phyloP scores from a whole-genome alignment of 2,113 vertebrate species.

The Aegypius monachus region DNA sequence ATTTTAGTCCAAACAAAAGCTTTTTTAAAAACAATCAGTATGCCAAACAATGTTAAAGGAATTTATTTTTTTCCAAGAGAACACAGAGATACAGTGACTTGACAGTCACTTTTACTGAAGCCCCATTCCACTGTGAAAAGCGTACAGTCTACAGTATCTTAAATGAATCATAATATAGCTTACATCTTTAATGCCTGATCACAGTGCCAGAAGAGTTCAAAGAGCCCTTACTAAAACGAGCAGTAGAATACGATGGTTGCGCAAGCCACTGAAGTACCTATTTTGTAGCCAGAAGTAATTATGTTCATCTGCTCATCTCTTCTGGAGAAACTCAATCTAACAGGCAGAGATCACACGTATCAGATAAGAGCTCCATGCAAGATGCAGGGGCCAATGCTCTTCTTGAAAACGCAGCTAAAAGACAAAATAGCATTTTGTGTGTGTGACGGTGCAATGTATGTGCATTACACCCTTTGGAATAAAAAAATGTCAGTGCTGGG shows the following conservation, averaged over 20 bases:
- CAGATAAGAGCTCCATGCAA: not conserved
- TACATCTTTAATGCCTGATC: slow-evolving; percentile 24
- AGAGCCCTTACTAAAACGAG: not conserved
- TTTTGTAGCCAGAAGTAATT: slow-evolving; percentile 50
- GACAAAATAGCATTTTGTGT: not conserved
- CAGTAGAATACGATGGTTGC: not conserved
- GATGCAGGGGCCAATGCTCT: not conserved
- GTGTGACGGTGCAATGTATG: rapidly evolving
- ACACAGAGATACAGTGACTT: not conserved
- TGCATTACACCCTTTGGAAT: not conserved
- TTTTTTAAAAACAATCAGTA: not conserved
- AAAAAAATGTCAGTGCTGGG: not conserved
- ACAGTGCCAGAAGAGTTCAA: not conserved
- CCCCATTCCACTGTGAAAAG: not conserved
- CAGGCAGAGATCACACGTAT: not conserved
- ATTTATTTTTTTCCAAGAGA: not conserved
- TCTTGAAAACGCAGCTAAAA: not conserved
- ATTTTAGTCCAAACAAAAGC: slow-evolving; percentile 7
- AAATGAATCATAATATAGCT: not conserved
- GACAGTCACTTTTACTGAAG: not conserved
- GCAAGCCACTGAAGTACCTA: not conserved
- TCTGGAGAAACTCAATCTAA: not conserved
- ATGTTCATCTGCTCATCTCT: not conserved
- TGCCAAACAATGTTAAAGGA: not conserved
- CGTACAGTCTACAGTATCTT: not conserved